phyloP scores from a whole-genome alignment of 1,140 invertebrate genomes.

The Littorina saxatilis region DNA sequence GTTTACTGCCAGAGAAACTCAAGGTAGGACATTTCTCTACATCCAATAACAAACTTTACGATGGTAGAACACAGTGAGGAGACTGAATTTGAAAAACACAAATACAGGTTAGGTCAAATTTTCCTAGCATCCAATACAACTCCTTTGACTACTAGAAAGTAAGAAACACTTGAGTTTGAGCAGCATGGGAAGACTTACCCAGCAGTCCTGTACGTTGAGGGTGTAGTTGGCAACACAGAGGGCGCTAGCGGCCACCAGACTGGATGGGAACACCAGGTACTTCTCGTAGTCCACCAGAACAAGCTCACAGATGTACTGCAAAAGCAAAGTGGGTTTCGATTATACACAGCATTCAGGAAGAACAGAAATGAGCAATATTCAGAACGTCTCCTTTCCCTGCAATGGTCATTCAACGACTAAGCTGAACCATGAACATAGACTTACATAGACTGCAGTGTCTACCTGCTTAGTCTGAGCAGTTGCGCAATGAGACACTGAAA shows the following conservation, averaged over 20 bases:
- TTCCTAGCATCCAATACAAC: too few relatives aligned
- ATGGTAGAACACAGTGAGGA: too few relatives aligned
- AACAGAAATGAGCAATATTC: not conserved
- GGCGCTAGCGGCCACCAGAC: slow-evolving; percentile 88
- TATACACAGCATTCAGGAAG: not conserved
- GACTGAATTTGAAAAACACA: too few relatives aligned
- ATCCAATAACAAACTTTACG: too few relatives aligned
- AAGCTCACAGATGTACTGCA: slow-evolving; percentile 90
- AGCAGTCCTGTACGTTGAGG: slow-evolving; percentile 72
- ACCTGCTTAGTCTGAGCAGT: not conserved
- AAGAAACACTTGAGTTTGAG: too few relatives aligned
- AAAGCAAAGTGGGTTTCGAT: not conserved
- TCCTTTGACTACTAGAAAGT: too few relatives aligned
- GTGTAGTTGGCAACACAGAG: slow-evolving; percentile 88
- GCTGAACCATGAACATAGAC: not conserved
- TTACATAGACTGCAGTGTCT: too few relatives aligned
- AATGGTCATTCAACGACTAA: not conserved
- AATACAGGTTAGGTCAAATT: too few relatives aligned
- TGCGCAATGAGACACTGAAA: not conserved
- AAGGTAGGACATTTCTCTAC: too few relatives aligned
- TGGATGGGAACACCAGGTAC: slow-evolving; percentile 89
- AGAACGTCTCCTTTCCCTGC: too few relatives aligned
- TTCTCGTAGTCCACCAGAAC: slow-evolving; percentile 90
- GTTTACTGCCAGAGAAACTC: too few relatives aligned
- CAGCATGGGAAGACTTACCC: too few relatives aligned